Base-by-base conservation (phyloP, 2,797 vertebrate genomes). In the Taeniopygia guttata region DNA sequence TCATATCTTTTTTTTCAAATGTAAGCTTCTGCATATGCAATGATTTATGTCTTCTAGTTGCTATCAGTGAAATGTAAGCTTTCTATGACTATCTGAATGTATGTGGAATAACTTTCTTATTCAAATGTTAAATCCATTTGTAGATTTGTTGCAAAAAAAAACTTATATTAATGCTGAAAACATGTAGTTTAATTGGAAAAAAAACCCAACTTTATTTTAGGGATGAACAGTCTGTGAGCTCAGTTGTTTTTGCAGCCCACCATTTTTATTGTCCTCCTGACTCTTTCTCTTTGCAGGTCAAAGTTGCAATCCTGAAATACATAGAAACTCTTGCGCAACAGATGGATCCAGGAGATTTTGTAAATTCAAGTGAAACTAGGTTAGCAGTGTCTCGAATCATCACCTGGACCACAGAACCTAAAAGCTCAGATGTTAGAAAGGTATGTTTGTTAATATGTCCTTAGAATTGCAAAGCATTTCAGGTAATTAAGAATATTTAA, bases 361-460 rank as follows among this genome's bases (percentile, higher is more conserved):
- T 99, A 90, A 99, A 99, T 98, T 99, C 99, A 87, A 99, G 99
- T 93, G 99, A 99, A 98, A 99, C 99, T 40, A 98, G 99, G 49
- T 97, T 99, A 94, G 99, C 99, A 13, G 99, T 99, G 66, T 99
- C 99, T 48, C 98, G 99, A 73, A 99, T 99, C 96, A 99, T 99
- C 97, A 99, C 99, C 52, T 99, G 99, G 99, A 99, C 99, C 75
- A 99, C 98, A 75, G 99, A 99, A 97, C 99, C 99, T 73, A 99
- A 99, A 97, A 99, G 99, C 97, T 99, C 99, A n/a, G 99, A 99
- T 32, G 98, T 99, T 97, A 98, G 99, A 90, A 99, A 99, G 99
- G 99, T 99, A 97, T 11, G 56, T 88, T 58, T 52, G 7, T 48
- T 86, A 9, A 55, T 10, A 8, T 38, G 27, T 29, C 4, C 16